Evolutionary conservation across 1,140 invertebrate genomes (phyloP).

Genomic region (Globodera rostochiensis): DNA sequence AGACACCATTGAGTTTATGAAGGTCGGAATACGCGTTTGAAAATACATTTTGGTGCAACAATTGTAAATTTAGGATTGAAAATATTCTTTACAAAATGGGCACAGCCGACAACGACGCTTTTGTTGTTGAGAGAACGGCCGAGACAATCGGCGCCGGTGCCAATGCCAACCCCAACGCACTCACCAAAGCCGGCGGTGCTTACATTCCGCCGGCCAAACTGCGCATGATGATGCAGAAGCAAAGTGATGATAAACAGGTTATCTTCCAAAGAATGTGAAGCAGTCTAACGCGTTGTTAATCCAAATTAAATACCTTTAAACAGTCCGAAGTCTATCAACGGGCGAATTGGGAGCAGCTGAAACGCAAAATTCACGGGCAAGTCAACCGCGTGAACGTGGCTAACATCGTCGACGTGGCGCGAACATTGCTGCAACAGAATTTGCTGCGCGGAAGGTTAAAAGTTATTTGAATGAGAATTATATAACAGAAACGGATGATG

Average conservation of each 20-base stretch:
- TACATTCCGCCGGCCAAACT: conserved; percentile 97
- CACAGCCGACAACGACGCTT: background rate
- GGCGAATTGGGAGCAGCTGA: conserved; percentile 95
- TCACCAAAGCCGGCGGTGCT: conserved; percentile 67
- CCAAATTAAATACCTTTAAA: too few relatives aligned
- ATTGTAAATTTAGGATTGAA: background rate
- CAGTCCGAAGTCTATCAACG: conserved; percentile 87
- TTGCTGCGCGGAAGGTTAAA: conserved; percentile 82
- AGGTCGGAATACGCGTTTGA: too few relatives aligned
- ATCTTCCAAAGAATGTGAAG: too few relatives aligned
- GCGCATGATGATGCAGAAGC: conserved; percentile 83
- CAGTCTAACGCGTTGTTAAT: too few relatives aligned
- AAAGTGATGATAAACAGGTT: conserved; percentile 82
- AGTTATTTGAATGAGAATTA: background rate
- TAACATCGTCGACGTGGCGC: conserved; percentile 88
- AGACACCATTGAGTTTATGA: too few relatives aligned
- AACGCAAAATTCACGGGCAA: conserved; percentile 97
- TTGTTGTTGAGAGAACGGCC: conserved; percentile 22
- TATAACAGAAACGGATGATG: background rate
- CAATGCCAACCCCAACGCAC: background rate
- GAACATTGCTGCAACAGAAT: conserved; percentile 90
- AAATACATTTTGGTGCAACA: background rate
- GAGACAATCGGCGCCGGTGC: conserved; percentile 10
- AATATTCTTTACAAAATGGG: conserved; percentile 5
- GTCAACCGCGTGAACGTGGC: conserved; percentile 97